Base-by-base conservation (phyloP, 2,888 invertebrate genomes). In the Stenodera caucasica region DNA sequence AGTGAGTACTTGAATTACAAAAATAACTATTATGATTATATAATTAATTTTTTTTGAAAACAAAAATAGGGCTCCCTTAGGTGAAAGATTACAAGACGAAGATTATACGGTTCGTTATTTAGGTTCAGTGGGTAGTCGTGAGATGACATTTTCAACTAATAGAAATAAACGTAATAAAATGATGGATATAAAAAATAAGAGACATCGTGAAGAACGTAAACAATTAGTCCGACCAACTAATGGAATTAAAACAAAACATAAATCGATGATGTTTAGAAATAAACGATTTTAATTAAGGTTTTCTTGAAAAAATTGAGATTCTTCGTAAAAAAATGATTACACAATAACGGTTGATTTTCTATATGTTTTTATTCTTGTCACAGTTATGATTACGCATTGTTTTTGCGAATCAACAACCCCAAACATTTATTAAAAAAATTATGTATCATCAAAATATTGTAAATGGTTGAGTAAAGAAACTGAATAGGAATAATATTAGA, bases 91-190 rank as follows among this genome's bases (percentile, higher is more conserved):
- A 23, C 78, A 82, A 54, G 84, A 82, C 64, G 88, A 90, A 72
- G 84, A 84, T 49, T 78, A 82, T 74, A 55, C 80, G 72, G 77
- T 85, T 71, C 78, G 82, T 77, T 73, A 87, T 73, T 73, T 85
- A 66, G 81, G 90, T 70, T 81, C 90, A 0, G 78, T 86, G 11
- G 89, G 93, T 49, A 92, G 90, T 76, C 84, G 88, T 55, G 90
- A 92, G 81, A 91, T 94, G 89, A 90, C 89, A 18, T 94, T 93
- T 72, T 83, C 84, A 3, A 84, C 89, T 71, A 85, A 84, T 66
- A 84, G 84, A 63, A 82, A 82, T 65, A 85, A 84, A 65, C 79
- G 82, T 14, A 82, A 85, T 63, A 81, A 81, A 0, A 83, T 83
- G 35, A 82, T 85, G 18, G 86, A 86, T 67, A 85, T 85, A 70